Evolutionary conservation across 2,797 vertebrate species (phyloP).

Genomic region (Echiichthys vipera): DNA sequence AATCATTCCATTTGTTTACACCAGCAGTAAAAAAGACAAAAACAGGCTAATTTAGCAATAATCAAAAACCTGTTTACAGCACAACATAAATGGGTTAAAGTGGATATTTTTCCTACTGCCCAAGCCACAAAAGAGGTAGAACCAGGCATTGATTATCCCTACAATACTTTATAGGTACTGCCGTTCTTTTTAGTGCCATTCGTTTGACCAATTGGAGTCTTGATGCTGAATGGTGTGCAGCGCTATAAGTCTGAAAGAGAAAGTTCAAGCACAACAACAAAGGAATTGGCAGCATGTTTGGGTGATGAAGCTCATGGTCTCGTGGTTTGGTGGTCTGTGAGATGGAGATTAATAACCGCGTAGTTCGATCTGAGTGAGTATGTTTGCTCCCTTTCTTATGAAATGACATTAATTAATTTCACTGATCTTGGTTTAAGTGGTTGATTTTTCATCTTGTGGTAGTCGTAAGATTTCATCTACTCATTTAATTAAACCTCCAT

Average conservation of each 20-base stretch:
- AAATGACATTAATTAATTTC: constrained; percentile 10
- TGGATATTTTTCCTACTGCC: constrained; percentile 43
- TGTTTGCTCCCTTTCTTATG: constrained; percentile 21
- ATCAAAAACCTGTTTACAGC: constrained; percentile 58
- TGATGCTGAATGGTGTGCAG: constrained; percentile 11
- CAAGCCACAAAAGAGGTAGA: constrained; percentile 22
- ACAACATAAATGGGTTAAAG: constrained; percentile 41
- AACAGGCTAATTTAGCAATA: constrained; percentile 69
- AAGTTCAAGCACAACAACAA: constrained; percentile 2
- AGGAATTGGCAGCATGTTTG: constrained; percentile 11
- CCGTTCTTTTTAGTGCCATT: constrained; percentile 43
- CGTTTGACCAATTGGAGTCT: constrained; percentile 20
- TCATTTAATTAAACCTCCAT: constrained; percentile 4
- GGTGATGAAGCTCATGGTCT: background rate
- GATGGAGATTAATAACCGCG: constrained; percentile 31
- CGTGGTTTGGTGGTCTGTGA: constrained; percentile 25
- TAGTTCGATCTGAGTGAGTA: constrained; percentile 20
- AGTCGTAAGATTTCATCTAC: constrained; percentile 37
- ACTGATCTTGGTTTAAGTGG: constrained; percentile 6
- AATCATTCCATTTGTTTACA: constrained; percentile 65
- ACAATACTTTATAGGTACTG: constrained; percentile 29
- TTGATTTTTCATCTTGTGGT: constrained; percentile 3
- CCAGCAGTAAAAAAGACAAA: constrained; percentile 56
- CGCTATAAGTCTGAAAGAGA: background rate
- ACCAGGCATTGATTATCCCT: constrained; percentile 19